Conservation (phyloP, 2,113 vertebrate genomes). For the Glaucidium brasilianum region DNA sequence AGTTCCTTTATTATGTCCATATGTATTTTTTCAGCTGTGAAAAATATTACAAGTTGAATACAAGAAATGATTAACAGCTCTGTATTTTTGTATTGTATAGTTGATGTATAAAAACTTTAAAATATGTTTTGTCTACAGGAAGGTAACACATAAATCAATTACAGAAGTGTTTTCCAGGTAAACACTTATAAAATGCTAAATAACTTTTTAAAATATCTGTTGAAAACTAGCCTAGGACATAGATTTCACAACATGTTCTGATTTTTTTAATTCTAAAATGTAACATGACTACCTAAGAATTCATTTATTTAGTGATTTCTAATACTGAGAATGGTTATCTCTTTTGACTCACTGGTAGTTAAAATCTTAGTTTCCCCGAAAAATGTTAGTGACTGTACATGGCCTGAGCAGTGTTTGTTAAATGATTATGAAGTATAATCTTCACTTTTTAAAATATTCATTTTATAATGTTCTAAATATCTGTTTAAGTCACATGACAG, state of each 20-base stretch:
- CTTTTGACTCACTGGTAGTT: not conserved
- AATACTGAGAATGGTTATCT: not conserved
- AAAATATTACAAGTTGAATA: not conserved
- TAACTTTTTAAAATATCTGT: not conserved
- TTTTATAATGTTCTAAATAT: not conserved
- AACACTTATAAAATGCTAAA: not conserved
- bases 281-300: not conserved
- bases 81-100: not conserved
- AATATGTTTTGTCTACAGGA: not conserved
- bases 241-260: not conserved
- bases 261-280: not conserved
- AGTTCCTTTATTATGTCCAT: not conserved
- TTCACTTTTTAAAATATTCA: not conserved
- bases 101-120: not conserved
- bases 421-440: not conserved
- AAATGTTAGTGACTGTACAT: not conserved
- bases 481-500: not conserved
- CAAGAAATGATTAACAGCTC: not conserved
- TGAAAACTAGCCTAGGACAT: not conserved
- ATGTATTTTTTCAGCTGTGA: not conserved
- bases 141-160: not conserved
- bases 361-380: not conserved
- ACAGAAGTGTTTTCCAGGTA: not conserved
- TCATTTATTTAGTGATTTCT: not conserved
- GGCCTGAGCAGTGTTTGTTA: not conserved